Conservation (phyloP, 2,888 invertebrate species). For the Spodoptera littoralis region DNA sequence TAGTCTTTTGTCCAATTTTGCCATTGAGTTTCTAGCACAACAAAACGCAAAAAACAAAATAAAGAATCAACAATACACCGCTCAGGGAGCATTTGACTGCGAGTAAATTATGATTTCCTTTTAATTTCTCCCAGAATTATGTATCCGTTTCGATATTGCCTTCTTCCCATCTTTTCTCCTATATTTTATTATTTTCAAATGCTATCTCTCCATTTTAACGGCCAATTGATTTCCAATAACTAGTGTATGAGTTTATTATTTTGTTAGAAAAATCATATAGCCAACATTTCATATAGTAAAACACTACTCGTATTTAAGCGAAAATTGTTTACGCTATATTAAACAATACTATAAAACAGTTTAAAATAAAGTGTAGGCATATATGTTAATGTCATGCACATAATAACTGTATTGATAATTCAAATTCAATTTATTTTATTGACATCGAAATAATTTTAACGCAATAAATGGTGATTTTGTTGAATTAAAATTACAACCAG, state of each 20-base stretch:
- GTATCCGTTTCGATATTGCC: constrained; percentile 58
- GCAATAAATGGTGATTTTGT: too few species aligned
- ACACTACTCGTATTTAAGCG: constrained; percentile 20
- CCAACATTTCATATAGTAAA: too few species aligned
- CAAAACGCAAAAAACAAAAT: constrained; percentile 4
- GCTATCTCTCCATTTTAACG: constrained; percentile 58
- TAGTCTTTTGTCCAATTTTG: too few species aligned
- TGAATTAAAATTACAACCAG: too few species aligned
- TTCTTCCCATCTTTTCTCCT: constrained; percentile 60
- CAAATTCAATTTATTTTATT: too few species aligned
- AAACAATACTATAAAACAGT: too few species aligned
- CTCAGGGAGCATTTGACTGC: constrained; percentile 19
- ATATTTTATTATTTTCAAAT: constrained; percentile 59
- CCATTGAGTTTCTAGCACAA: too few species aligned
- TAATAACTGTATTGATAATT: too few species aligned
- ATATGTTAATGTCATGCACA: too few species aligned
- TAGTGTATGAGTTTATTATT: constrained; percentile 34
- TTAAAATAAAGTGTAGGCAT: too few species aligned
- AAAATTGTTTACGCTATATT: too few species aligned
- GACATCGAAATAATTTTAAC: too few species aligned
- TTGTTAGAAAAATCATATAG: constrained; percentile 9
- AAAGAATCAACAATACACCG: constrained; percentile 16
- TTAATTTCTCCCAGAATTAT: constrained; percentile 59
- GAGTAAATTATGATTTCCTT: constrained; percentile 61
- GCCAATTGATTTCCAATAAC: constrained; percentile 63